Percentiles rank a stretch among this genome's conserved stretches.
Conservation (phyloP, 1,140 invertebrate species). For the Hesperophylax magnus region DNA sequence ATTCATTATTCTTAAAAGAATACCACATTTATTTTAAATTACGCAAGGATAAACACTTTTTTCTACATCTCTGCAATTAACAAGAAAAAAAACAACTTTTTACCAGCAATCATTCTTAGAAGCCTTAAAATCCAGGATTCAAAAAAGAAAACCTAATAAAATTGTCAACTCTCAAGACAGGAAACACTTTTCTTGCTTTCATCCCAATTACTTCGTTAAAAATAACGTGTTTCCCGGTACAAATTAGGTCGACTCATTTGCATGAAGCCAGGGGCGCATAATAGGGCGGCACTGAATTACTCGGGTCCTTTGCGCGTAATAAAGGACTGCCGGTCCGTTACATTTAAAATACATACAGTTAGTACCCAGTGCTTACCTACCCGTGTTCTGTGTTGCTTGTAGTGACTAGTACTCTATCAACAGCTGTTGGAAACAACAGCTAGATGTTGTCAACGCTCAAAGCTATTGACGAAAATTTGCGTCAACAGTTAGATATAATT, state of each 20-base stretch:
- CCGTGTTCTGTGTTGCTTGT: neutral
- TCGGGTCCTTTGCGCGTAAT: constrained; percentile 39
- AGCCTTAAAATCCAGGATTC: neutral
- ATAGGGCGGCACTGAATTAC: constrained; percentile 26
- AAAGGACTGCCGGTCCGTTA: constrained; percentile 39
- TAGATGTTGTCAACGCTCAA: no score
- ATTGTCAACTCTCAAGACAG: neutral
- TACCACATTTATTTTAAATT: no score
- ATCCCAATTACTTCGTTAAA: neutral
- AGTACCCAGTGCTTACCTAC: neutral
- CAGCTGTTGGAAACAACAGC: no score
- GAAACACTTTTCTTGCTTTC: neutral
- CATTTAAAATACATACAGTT: constrained; percentile 23
- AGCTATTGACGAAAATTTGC: no score
- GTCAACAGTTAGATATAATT: no score
- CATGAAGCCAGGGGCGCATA: constrained; percentile 31
- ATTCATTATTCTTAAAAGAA: no score
- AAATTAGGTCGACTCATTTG: constrained; percentile 36
- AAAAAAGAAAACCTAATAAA: neutral
- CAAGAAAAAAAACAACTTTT: neutral
- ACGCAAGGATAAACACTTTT: no score
- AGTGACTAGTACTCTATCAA: no score
- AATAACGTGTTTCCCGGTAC: constrained; percentile 3
- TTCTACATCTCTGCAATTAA: neutral
- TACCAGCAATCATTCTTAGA: neutral